phyloP scores from a whole-genome alignment of 2,113 vertebrate genomes.

The Copsychus sechellarum region DNA sequence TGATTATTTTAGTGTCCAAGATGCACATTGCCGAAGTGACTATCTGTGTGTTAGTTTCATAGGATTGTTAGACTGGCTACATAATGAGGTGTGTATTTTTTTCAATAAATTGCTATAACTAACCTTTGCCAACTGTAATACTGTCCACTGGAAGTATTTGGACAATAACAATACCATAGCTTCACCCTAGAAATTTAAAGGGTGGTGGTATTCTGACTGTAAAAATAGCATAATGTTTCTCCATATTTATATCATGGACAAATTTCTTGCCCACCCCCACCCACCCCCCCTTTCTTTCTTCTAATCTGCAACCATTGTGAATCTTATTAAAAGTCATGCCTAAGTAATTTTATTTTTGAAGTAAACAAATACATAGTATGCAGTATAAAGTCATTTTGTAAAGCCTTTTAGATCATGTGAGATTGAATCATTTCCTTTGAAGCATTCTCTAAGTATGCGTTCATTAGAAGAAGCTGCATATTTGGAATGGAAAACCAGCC shows the following conservation, averaged over 20 bases:
- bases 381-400: not conserved
- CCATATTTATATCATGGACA: not conserved
- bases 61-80: not conserved
- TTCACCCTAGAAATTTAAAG: not conserved
- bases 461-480: not conserved
- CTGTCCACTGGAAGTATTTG: not conserved
- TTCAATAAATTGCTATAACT: not conserved
- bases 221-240: not conserved
- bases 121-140: not conserved
- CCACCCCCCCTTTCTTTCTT: not conserved
- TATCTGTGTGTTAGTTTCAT: not conserved
- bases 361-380: not conserved
- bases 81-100: not conserved
- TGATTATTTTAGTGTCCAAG: not conserved
- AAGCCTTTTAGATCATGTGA: slow-evolving; percentile 10
- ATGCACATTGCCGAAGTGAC: not conserved
- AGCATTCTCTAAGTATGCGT: not conserved
- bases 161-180: not conserved
- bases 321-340: not conserved
- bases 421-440: slow-evolving; percentile 55
- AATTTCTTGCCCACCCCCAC: not conserved
- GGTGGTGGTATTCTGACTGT: not conserved
- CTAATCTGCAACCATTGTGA: not conserved
- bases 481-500: slow-evolving; percentile 18
- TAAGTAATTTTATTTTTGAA: not conserved